Conservation (phyloP, 2,888 invertebrate genomes). For the Mimas tiliae region DNA sequence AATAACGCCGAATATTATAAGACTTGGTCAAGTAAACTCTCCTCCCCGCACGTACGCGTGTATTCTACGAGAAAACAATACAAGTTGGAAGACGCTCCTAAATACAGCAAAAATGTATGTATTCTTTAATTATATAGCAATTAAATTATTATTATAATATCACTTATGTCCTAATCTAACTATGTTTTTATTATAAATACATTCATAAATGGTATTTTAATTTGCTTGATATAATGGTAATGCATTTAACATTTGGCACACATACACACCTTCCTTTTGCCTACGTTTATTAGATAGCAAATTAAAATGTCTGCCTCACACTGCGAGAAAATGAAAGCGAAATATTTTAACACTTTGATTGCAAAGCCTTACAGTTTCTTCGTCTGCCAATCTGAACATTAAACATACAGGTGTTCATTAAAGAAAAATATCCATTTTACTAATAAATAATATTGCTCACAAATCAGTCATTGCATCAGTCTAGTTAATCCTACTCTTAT, state of each 20-base stretch:
- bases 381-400: slow-evolving; percentile 23
- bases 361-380: slow-evolving; percentile 25
- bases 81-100: slow-evolving; percentile 83
- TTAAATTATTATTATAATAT: slow-evolving; percentile 75
- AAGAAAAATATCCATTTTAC: slow-evolving; percentile 58
- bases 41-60: slow-evolving; percentile 52
- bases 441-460: slow-evolving; percentile 82
- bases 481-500: slow-evolving; percentile 62
- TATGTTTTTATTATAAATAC: slow-evolving; percentile 73
- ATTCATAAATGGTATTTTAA: slow-evolving; percentile 68
- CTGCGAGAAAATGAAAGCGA: slow-evolving; percentile 31
- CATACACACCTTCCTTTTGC: slow-evolving; percentile 37
- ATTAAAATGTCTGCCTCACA: slow-evolving; percentile 32
- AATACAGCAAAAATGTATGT: slow-evolving; percentile 82
- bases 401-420: slow-evolving; percentile 26
- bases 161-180: slow-evolving; percentile 75
- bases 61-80: slow-evolving; percentile 74
- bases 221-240: slow-evolving; percentile 62
- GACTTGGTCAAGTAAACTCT: slow-evolving; percentile 40
- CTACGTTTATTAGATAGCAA: slow-evolving; percentile 35
- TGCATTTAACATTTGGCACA: slow-evolving; percentile 77
- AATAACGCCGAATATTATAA: not conserved
- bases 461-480: slow-evolving; percentile 81
- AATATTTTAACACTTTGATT: slow-evolving; percentile 29
- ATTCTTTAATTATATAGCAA: slow-evolving; percentile 70